Conservation (phyloP, 1,140 invertebrate species). For the Heliconius eleuchia region DNA sequence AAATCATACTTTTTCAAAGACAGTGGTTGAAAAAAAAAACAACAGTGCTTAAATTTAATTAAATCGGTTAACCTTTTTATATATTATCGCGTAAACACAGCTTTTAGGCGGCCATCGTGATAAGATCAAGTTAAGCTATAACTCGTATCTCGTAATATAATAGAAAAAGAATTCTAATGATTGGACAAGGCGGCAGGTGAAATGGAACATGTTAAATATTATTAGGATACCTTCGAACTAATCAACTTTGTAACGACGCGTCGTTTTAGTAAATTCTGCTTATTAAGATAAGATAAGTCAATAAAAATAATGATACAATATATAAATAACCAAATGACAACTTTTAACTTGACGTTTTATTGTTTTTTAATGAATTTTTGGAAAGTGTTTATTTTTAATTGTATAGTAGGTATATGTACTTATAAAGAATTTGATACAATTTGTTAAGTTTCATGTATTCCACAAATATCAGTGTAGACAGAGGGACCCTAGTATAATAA, state of each 20-base stretch:
- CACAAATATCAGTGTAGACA: no score
- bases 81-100: neutral
- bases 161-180: constrained; percentile 24
- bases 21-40: neutral
- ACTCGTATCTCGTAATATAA: constrained; percentile 10
- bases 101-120: neutral
- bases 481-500: no score
- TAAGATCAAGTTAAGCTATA: constrained; percentile 17
- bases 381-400: no score
- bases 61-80: constrained; percentile 9
- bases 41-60: neutral
- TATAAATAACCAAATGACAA: neutral
- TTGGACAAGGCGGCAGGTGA: constrained; percentile 25
- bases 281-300: neutral
- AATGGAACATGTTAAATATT: neutral
- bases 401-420: no score
- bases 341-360: neutral
- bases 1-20: constrained; percentile 9
- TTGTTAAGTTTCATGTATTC: no score
- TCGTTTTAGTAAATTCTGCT: neutral
- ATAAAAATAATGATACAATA: neutral
- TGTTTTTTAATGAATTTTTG: no score
- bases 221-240: neutral
- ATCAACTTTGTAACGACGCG: constrained; percentile 8
- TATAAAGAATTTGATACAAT: no score